Evolutionary conservation across 92 coral and sea anemone genomes (phyloP).

Genomic region (Umimayanthus kanabou): DNA sequence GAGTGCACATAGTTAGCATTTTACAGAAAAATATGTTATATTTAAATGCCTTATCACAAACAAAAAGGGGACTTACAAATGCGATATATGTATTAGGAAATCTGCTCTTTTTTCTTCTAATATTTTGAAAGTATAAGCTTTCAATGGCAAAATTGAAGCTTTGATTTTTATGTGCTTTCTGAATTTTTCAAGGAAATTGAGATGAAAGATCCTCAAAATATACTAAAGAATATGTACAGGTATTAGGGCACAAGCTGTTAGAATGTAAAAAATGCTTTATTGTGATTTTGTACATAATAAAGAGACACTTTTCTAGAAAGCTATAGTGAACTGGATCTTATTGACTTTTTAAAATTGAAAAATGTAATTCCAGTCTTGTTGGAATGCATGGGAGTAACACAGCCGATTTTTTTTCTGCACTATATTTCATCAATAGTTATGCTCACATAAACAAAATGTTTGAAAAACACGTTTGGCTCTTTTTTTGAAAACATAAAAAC

Average conservation of each 20-base stretch:
- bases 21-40: conserved; percentile 27
- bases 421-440: no score
- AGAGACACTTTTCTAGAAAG: conserved; percentile 22
- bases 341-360: not conserved
- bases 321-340: not conserved
- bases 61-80: not conserved
- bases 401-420: no score
- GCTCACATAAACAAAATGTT: no score
- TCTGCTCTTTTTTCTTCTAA: not conserved
- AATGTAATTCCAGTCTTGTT: not conserved
- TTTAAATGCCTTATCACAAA: not conserved
- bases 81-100: not conserved
- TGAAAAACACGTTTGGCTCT: no score
- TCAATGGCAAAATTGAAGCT: not conserved
- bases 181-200: not conserved
- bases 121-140: not conserved
- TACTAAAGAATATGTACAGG: conserved; percentile 16
- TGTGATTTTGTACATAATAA: conserved; percentile 43
- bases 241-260: conserved; percentile 2
- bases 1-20: conserved; percentile 79
- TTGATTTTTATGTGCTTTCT: not conserved
- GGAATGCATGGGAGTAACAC: no score
- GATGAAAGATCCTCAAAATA: not conserved
- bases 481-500: no score
- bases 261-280: conserved; percentile 13